Evolutionary conservation across 2,113 vertebrate genomes (phyloP).

Genomic region (Regulus satrapa): DNA sequence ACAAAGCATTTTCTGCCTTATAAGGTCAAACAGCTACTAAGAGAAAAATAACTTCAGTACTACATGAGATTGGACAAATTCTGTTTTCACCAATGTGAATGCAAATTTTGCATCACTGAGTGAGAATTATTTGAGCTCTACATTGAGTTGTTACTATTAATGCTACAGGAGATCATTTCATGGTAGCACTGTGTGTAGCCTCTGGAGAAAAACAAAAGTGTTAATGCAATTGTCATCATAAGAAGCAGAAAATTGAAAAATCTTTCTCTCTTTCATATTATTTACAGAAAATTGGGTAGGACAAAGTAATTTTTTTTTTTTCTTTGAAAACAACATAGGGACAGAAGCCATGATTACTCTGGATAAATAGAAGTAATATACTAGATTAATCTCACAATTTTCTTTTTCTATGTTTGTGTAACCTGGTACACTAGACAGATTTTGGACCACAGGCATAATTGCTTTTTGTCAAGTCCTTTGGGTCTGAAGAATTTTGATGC

Average conservation of each 20-base stretch:
- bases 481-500: not conserved
- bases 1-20: not conserved
- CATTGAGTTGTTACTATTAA: not conserved
- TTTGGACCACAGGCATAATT: not conserved
- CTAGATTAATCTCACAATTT: not conserved
- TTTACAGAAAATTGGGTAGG: not conserved
- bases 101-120: not conserved
- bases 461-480: not conserved
- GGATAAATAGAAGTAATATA: not conserved
- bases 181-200: not conserved
- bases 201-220: not conserved
- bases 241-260: slow-evolving; percentile 41
- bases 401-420: not conserved
- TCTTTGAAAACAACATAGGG: not conserved
- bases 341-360: not conserved
- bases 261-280: slow-evolving; percentile 40
- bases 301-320: not conserved
- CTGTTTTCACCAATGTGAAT: not conserved
- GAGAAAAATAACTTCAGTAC: slow-evolving; percentile 26
- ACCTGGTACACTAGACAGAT: not conserved
- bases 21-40: slow-evolving; percentile 33
- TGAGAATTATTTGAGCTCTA: not conserved
- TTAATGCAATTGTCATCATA: slow-evolving; percentile 2
- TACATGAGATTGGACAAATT: not conserved
- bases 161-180: accelerated